phyloP scores from a whole-genome alignment of 1,140 invertebrate genomes.

The Drosophila paulistorum region DNA sequence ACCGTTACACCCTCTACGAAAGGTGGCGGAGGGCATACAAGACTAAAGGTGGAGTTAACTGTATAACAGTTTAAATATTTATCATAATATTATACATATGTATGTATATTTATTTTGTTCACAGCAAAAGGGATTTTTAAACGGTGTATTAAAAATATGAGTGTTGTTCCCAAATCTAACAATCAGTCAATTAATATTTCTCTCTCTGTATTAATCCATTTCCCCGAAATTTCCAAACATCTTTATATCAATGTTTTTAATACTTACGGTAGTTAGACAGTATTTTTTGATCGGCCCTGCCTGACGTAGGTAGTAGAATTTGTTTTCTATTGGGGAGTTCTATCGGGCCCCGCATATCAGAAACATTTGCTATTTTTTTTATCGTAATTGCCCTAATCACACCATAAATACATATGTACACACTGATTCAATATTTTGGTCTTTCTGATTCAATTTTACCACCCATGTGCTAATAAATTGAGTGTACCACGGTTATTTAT shows the following conservation, averaged over 20 bases:
- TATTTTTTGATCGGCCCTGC: slow-evolving; percentile 22
- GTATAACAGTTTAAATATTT: no score
- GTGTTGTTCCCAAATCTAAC: no score
- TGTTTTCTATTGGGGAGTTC: slow-evolving; percentile 8
- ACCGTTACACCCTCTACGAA: background rate
- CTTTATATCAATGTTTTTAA: no score
- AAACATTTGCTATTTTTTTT: slow-evolving; percentile 62
- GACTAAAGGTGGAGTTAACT: no score
- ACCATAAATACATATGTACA: slow-evolving; percentile 33
- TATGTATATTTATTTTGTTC: no score
- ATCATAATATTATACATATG: no score
- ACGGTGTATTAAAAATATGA: no score
- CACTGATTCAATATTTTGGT: slow-evolving; percentile 32
- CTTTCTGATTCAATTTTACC: slow-evolving; percentile 35
- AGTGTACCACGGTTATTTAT: background rate
- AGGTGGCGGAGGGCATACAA: background rate
- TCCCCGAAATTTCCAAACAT: no score
- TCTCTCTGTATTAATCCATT: no score
- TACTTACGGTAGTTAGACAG: background rate
- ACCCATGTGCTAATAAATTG: slow-evolving; percentile 45
- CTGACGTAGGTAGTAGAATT: background rate
- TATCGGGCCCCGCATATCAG: background rate
- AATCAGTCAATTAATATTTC: no score
- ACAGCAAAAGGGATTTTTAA: no score
- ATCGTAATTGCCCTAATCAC: slow-evolving; percentile 69